Base-by-base conservation (phyloP, 1,140 invertebrate genomes). In the Ceratina japonica region DNA sequence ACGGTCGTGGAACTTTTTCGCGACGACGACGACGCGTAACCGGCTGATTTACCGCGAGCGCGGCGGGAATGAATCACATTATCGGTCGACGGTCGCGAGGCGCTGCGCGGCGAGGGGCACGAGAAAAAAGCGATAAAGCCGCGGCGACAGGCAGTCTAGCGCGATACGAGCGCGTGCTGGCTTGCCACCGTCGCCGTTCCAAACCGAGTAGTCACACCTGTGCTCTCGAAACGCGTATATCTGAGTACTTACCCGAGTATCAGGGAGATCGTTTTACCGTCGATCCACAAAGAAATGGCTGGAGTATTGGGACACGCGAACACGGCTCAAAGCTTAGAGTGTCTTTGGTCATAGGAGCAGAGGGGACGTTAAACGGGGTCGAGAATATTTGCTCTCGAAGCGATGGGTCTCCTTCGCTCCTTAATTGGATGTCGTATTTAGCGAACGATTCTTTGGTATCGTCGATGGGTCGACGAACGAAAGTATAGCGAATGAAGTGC, bases 71-170 rank as follows among this genome's bases (percentile, higher is more conserved):
- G 87, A 87, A 85, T 88, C 86, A 84, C 82, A 80, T 82, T 84
- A 83, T 84, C 80, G 79, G 80, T 54, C 76, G 73, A 54, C 27
- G 59, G 78, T 24, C 52, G 49, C 49, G 73, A 59, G 63, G 59
- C 37, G 62, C 54, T 78, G 63, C 56, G 27, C 27, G 18, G 52
- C 52, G 12, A 76, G 63, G 68, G 54, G 58, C 71, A 70, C 79
- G 74, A 74, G 72, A 84, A 70, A 75, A 72, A 80, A 54, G 63
- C 69, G 83, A 87, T 86, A 87, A 87, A 84, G 78, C 58, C 27
- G 20, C 37, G 86, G 86, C 87, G 87, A 88, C 88, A 89, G 79
- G 87, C 87, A 63, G 88, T 89, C 87, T 89, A 86, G 76, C 76
- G 70, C 80, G 80, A 81, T 79, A 81, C 80, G 44, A 16, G 52